Base-by-base conservation (phyloP, 2,888 invertebrate genomes). In the Epiblema foenella region DNA sequence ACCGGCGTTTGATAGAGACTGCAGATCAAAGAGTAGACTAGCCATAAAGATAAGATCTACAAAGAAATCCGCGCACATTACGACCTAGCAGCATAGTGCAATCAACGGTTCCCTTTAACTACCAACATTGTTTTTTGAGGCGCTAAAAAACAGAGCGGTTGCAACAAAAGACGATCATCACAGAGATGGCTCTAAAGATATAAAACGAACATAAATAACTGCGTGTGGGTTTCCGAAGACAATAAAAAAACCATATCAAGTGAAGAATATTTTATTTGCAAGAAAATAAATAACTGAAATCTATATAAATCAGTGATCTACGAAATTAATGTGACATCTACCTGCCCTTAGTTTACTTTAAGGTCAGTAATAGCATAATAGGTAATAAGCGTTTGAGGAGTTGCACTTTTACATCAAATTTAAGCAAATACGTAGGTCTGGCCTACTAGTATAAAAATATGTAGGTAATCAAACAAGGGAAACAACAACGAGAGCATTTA, bases 121-220 rank as follows among this genome's bases (percentile, higher is more conserved):
- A 86, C 87, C 83, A 86, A 87, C 83, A 84, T 81, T 83, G 84
- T 89, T 90, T 90, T 89, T 88, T 83, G 77, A 81, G 74, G 73
- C 69, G 72, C 63, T 76, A 82, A 87, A 89, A 89, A 88, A 86
- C 79, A 77, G 24, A 24, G 87, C 89, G 89, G 90, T 85, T 77
- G 77, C 85, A 88, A 90, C 90, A 91, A 90, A 90, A 88, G 89
- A 84, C 81, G 81, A 83, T 84, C 81, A 82, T 83, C 83, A 79
- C 82, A 80, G 79, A 85, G 88, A 88, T 88, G 79, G 71, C 77
- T 80, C 77, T 78, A 83, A 80, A 74, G 75, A 85, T 90, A 90
- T 90, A 90, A 87, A 85, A 78, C 73, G 81, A 81, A 84, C 83
- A 90, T 93, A 92, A 93, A 92, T 91, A 91, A 91, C 91, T 89